These are phyloP conservation scores for Spizaetus ornatus DNA, from an alignment of 2,113 vertebrate genomes.

Conservation along the genomic window DNA sequence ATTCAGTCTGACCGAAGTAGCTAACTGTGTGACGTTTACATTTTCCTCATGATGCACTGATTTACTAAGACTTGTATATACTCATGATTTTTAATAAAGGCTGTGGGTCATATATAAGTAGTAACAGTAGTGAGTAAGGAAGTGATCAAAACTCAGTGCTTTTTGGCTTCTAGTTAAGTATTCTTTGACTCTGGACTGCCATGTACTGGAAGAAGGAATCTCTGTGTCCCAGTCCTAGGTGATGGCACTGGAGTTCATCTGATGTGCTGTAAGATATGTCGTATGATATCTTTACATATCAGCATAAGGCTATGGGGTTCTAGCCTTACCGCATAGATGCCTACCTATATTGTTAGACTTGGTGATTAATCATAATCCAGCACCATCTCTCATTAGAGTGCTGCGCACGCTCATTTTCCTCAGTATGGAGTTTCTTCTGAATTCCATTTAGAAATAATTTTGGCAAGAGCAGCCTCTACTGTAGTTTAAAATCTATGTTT, in stretches of 20 bases:
- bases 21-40: not conserved
- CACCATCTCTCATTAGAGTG: not conserved
- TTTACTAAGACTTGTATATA: not conserved
- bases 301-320: not conserved
- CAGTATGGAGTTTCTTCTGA: not conserved
- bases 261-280: not conserved
- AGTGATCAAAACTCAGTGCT: not conserved
- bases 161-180: not conserved
- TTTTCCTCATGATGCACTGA: not conserved
- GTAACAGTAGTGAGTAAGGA: not conserved
- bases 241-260: not conserved
- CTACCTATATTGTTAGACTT: not conserved
- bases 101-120: not conserved
- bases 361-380: not conserved
- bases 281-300: not conserved
- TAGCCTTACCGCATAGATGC: not conserved
- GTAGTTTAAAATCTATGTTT: not conserved
- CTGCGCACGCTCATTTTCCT: not conserved
- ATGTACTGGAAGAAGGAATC: not conserved
- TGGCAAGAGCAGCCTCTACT: not conserved
- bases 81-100: not conserved
- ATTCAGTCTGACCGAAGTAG: not conserved
- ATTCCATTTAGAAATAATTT: not conserved
- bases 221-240: not conserved
- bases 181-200: not conserved